These are phyloP conservation scores for Tonatia bakeri DNA, from an alignment of 2,113 vertebrate species.

Conservation along the genomic window DNA sequence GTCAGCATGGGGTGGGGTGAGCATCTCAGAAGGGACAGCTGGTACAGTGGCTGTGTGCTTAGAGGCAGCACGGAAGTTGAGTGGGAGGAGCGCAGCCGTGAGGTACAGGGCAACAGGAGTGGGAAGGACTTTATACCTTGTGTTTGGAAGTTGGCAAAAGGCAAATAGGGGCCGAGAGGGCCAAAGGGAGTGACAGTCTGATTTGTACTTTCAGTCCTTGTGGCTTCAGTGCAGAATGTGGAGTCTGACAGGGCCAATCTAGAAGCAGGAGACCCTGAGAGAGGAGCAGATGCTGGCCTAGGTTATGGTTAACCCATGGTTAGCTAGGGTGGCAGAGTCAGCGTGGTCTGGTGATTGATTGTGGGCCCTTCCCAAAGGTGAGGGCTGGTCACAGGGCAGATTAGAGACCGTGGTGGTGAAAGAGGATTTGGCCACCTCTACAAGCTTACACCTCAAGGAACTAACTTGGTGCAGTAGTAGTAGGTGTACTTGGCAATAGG, in stretches of 20 bases:
- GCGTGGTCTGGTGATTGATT: background rate
- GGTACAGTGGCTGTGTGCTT: background rate
- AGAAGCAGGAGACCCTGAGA: background rate
- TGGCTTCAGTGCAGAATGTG: background rate
- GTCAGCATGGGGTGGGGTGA: background rate
- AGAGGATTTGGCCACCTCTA: background rate
- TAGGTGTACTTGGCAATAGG: background rate
- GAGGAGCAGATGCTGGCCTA: background rate
- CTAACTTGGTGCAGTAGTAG: background rate
- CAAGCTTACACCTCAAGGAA: background rate
- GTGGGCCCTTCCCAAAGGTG: background rate
- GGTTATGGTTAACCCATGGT: fast-evolving
- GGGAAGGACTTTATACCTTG: fast-evolving
- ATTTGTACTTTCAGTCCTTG: background rate
- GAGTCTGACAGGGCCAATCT: background rate
- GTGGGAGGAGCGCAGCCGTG: fast-evolving
- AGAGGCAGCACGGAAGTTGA: background rate
- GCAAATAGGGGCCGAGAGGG: background rate
- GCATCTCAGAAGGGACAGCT: background rate
- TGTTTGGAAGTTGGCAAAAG: background rate
- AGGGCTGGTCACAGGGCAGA: background rate
- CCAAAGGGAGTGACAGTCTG: fast-evolving
- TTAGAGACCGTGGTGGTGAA: background rate
- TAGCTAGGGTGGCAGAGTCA: background rate
- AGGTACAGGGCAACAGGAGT: background rate